A percentile compares a stretch with the other conserved stretches of the same genome.
Conservation (phyloP, 2,113 vertebrate species). For the Lutjanus erythropterus region DNA sequence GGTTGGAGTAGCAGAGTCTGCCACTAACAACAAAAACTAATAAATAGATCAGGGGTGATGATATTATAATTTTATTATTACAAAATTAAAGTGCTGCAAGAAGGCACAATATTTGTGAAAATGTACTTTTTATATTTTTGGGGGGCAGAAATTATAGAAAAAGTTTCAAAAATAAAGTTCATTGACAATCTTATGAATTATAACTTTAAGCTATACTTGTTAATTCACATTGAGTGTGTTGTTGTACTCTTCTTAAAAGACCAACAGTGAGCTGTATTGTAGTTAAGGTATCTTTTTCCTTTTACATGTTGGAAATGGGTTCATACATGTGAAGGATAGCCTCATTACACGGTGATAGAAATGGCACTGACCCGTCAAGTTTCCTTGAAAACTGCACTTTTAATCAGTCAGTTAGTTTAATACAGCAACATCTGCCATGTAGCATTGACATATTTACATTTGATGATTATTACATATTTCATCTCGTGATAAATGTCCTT, state of each 20-base stretch:
- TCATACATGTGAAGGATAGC: conserved; percentile 56
- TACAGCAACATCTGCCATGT: too few species aligned
- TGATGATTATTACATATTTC: neutral
- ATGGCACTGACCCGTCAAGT: conserved; percentile 24
- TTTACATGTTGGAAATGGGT: conserved; percentile 20
- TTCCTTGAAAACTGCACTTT: conserved; percentile 54
- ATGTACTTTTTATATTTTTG: too few species aligned
- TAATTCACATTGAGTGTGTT: neutral
- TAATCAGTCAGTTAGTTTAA: too few species aligned
- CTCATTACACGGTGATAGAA: conserved; percentile 36
- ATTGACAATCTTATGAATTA: neutral
- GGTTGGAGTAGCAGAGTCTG: rapidly evolving
- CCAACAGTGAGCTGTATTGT: neutral
- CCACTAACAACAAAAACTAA: neutral
- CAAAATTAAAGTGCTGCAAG: too few species aligned
- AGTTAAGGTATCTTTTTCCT: conserved; percentile 21
- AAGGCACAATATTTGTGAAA: too few species aligned
- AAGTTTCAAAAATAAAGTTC: neutral
- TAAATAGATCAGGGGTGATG: too few species aligned
- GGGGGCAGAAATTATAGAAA: too few species aligned
- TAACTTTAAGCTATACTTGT: neutral
- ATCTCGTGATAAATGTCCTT: neutral
- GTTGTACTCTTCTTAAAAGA: conserved; percentile 1
- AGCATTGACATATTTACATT: too few species aligned
- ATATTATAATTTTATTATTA: too few species aligned